Conservation (phyloP, 1,140 invertebrate species). For the Sycobia sp. region DNA sequence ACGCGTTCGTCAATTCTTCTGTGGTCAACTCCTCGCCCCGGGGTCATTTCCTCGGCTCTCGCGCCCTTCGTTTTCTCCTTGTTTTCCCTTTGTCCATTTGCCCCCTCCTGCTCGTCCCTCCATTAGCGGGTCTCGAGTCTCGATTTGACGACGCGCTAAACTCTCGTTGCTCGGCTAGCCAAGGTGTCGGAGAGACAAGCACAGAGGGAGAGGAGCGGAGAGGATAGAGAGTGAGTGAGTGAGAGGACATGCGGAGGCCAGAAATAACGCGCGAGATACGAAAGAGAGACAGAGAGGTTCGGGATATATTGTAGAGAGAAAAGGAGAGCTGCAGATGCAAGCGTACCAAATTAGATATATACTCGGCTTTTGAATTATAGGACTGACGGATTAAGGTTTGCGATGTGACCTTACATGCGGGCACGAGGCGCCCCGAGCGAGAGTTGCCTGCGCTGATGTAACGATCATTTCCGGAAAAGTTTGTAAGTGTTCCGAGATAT, state of each 20-base stretch:
- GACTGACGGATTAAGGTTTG: conserved; percentile 23
- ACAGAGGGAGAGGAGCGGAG: neutral
- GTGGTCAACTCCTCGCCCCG: conserved; percentile 1
- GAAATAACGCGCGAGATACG: neutral
- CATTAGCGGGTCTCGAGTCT: no score
- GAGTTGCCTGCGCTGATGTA: no score
- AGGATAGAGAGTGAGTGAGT: neutral
- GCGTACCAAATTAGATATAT: conserved; percentile 17
- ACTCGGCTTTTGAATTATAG: conserved; percentile 14
- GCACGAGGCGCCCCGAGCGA: no score
- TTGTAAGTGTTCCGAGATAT: no score
- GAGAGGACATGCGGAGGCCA: neutral
- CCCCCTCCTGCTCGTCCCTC: neutral
- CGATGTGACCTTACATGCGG: neutral
- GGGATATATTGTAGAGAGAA: no score
- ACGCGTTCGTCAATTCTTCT: no score
- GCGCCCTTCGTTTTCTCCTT: no score
- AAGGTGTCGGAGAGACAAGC: conserved; percentile 40
- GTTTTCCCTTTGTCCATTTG: conserved; percentile 19
- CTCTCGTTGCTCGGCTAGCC: conserved; percentile 35
- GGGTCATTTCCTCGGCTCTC: conserved; percentile 36
- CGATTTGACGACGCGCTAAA: no score
- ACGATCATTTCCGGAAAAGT: no score
- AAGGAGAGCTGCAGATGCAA: no score
- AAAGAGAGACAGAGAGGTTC: conserved; percentile 2